Evolutionary conservation across 2,797 vertebrate genomes (phyloP).

Genomic region (Hoplostethus mediterraneus): DNA sequence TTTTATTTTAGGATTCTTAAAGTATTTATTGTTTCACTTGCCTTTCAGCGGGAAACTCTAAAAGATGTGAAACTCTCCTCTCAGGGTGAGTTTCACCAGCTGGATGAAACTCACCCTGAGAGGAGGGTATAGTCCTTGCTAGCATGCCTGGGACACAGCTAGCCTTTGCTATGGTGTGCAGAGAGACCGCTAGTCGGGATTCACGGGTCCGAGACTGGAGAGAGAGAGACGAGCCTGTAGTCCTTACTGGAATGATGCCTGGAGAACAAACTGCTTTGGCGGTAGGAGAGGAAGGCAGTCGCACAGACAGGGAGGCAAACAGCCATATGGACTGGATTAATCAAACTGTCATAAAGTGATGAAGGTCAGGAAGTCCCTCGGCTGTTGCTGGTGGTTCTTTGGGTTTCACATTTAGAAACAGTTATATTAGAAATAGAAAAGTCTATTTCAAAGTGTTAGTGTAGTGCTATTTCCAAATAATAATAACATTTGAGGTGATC

Average conservation of each 20-base stretch:
- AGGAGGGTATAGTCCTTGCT: too few species aligned
- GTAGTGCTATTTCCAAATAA: neutral
- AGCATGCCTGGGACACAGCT: neutral
- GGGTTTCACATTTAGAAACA: neutral
- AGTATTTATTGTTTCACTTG: too few species aligned
- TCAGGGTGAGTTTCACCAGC: too few species aligned
- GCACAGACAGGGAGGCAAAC: constrained; percentile 17
- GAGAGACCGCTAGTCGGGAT: neutral
- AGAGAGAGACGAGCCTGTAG: neutral
- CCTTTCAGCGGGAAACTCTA: too few species aligned
- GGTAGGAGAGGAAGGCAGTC: neutral
- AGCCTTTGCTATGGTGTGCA: neutral
- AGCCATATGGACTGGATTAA: constrained; percentile 36
- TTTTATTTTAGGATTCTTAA: too few species aligned
- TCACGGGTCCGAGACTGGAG: constrained; percentile 15
- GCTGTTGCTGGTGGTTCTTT: neutral
- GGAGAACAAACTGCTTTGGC: neutral
- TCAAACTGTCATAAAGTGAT: constrained; percentile 46
- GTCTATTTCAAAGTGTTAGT: neutral
- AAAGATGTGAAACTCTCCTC: too few species aligned
- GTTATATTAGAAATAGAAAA: neutral
- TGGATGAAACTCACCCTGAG: too few species aligned
- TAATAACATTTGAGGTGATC: too few species aligned
- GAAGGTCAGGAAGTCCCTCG: constrained; percentile 45
- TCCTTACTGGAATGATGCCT: neutral